Percentiles rank a stretch among this genome's conserved stretches.
Conservation (phyloP, 2,888 invertebrate genomes). For the Graphium colonna region DNA sequence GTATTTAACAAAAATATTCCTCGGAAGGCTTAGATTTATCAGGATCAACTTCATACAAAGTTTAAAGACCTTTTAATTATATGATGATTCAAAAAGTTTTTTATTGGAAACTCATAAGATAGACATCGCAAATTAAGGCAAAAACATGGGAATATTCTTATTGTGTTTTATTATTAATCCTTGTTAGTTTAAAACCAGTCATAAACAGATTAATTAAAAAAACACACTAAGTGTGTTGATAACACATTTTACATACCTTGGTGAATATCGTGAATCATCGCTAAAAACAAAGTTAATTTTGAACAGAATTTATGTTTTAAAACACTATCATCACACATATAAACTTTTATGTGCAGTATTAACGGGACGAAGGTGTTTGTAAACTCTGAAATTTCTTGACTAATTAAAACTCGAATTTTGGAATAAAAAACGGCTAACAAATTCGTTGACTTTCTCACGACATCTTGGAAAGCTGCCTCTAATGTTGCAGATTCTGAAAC, state of each 20-base stretch:
- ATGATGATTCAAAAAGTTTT: conserved; percentile 25
- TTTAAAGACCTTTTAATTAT: conserved; percentile 21
- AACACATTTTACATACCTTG: neutral
- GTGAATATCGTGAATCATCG: neutral
- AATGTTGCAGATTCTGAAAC: conserved; percentile 28
- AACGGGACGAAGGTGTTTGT: neutral
- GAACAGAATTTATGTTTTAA: no score
- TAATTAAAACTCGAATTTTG: conserved; percentile 15
- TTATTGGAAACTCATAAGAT: conserved; percentile 37
- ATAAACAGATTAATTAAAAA: conserved; percentile 9
- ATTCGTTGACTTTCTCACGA: conserved; percentile 38
- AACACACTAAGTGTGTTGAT: neutral
- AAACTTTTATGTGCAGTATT: no score
- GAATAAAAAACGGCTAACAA: conserved; percentile 11
- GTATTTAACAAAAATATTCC: no score
- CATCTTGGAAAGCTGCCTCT: conserved; percentile 32
- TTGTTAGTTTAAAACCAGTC: conserved; percentile 14
- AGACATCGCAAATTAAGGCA: conserved; percentile 34
- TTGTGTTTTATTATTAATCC: conserved; percentile 15
- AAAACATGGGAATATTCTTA: conserved; percentile 23
- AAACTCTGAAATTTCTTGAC: conserved; percentile 6
- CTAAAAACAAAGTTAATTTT: neutral
- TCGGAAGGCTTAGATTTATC: neutral
- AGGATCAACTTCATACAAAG: conserved; percentile 3
- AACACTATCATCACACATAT: no score